A percentile compares a stretch with the other conserved stretches of the same genome.
phyloP scores from a whole-genome alignment of 2,113 vertebrate species.

The Lucifuga dentata region DNA sequence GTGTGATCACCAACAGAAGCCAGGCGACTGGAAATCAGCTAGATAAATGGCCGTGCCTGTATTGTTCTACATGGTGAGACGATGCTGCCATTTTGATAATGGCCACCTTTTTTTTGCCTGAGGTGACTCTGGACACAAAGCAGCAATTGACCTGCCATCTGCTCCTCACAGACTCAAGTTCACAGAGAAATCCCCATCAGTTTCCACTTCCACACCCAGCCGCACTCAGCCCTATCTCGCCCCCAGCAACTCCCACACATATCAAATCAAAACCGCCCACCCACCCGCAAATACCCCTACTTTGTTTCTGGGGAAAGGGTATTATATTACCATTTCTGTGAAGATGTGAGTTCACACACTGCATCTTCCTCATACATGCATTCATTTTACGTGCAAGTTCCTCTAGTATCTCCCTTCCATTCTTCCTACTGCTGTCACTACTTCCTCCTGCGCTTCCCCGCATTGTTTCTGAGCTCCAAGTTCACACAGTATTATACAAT shows the following conservation, averaged over 20 bases:
- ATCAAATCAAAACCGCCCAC: slow-evolving; percentile 58
- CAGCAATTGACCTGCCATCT: slow-evolving; percentile 26
- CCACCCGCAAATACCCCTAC: slow-evolving; percentile 18
- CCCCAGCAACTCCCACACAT: slow-evolving; percentile 73
- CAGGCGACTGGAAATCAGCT: neutral
- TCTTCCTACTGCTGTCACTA: neutral
- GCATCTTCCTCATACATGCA: neutral
- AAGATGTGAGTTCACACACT: slow-evolving; percentile 41
- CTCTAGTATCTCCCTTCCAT: neutral
- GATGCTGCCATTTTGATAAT: slow-evolving; percentile 6
- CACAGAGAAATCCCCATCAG: slow-evolving; percentile 51
- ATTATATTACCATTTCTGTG: slow-evolving; percentile 56
- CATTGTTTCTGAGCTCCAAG: neutral
- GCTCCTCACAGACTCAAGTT: slow-evolving; percentile 42
- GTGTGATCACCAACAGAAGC: slow-evolving; percentile 27
- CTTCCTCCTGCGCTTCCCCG: slow-evolving; percentile 5
- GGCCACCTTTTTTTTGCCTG: slow-evolving; percentile 40
- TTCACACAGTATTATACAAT: slow-evolving; percentile 21
- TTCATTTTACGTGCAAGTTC: neutral
- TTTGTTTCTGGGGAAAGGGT: slow-evolving; percentile 35
- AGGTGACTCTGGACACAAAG: slow-evolving; percentile 54
- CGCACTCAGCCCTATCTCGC: slow-evolving; percentile 61
- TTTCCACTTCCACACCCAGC: slow-evolving; percentile 43
- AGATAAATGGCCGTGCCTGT: slow-evolving; percentile 36
- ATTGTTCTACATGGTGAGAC: slow-evolving; percentile 39